phyloP scores from a whole-genome alignment of 1,140 invertebrate species.

The Zophobas morio region DNA sequence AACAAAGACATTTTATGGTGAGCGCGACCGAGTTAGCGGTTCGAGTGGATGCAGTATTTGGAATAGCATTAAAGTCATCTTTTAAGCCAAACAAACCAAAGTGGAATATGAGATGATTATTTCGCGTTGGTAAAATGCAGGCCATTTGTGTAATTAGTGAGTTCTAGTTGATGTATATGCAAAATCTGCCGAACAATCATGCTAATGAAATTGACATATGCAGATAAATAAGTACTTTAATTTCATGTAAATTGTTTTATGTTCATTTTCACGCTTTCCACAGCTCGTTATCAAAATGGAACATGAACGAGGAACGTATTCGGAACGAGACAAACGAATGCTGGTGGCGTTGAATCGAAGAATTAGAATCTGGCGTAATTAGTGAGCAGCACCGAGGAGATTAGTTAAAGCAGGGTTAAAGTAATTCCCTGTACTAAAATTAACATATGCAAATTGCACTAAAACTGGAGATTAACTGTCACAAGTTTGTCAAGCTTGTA shows the following conservation, averaged over 20 bases:
- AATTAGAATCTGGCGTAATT: conserved; percentile 49
- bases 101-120: conserved; percentile 10
- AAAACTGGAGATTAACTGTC: conserved; percentile 61
- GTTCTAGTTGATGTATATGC: conserved; percentile 15
- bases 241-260: conserved; percentile 50
- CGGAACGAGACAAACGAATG: conserved; percentile 41
- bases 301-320: conserved; percentile 24
- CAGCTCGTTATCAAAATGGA: conserved; percentile 27
- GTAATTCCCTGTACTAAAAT: conserved; percentile 54
- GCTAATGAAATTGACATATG: conserved; percentile 52
- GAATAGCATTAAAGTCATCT: too few relatives aligned
- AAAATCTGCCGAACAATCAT: conserved; percentile 37
- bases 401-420: conserved; percentile 51
- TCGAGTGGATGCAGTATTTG: too few relatives aligned
- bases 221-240: conserved; percentile 48
- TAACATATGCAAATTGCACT: conserved; percentile 61
- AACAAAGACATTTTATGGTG: too few relatives aligned
- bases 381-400: conserved; percentile 46
- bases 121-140: conserved; percentile 2
- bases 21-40: too few relatives aligned
- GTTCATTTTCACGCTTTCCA: conserved; percentile 36
- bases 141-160: conserved; percentile 24
- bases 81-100: not conserved
- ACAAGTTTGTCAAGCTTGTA: conserved; percentile 59
- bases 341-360: conserved; percentile 46